Evolutionary conservation across 2,113 vertebrate genomes (phyloP), one percentile per base, ranked within the genome.

Genomic region (Mobula birostris): DNA sequence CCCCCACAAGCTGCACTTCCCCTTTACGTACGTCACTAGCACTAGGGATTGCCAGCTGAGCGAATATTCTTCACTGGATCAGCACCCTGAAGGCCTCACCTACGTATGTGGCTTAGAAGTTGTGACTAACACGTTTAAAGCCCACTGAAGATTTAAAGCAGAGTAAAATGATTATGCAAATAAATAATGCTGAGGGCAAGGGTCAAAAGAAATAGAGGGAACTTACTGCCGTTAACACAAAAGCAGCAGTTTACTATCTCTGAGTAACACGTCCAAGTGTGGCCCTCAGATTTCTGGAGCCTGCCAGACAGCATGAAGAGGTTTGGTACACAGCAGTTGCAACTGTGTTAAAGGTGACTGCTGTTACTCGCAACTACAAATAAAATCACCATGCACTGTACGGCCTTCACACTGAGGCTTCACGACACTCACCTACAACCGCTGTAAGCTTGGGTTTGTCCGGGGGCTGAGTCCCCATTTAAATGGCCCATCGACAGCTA

Each of bases 401-500:
- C 14, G 85, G 85, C 85, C 85, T 90, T 90, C 58, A 90, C 85
- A 61, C n/a, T 14, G 29, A 32, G 85, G 61, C 85, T 32, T 32
- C 61, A 3, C n/a, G 1, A 15, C 17, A 66, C 85, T 90, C 85
- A 90, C 85, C 85, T n/a, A 19, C 27, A 29, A 63, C 61, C 15
- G 61, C 85, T 9, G 63, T 90, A 90, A 66, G 5, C 29, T n/a
- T 36, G 85, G n/a, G n/a, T 66, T 66, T 90, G 61, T 63, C n/a
- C 15, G 14, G n/a, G 61, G n/a, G 85, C 61, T 15, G 58, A 66
- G 61, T 66, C 85, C 85, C 85, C 85, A 90, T 90, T 90, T 90
- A 90, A 32, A 32, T 68, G 15, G 85, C 32, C 85, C 85, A 90
- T 90, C 85, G 61, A 66, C 85, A 66, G 61, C 85, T 68, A n/a